Conservation (phyloP, 2,797 vertebrate genomes). For the Mus spretus region DNA sequence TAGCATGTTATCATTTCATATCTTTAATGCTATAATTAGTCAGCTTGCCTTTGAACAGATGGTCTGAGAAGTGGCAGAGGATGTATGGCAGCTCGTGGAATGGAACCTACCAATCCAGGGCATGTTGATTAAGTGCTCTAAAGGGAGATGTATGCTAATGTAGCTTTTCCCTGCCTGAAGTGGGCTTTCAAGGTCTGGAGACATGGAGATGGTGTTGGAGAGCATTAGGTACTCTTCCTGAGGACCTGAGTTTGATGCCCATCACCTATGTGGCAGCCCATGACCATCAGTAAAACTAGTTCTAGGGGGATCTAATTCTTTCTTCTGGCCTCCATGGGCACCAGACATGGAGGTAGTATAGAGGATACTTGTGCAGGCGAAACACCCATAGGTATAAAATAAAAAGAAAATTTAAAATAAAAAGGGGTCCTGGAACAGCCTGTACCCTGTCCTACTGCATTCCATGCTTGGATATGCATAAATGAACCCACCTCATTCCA, state of each 20-base stretch:
- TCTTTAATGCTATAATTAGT: background rate
- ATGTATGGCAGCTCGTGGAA: background rate
- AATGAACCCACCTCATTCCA: background rate
- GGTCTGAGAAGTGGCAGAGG: background rate
- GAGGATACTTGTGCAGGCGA: background rate
- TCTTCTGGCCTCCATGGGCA: background rate
- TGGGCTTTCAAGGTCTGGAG: background rate
- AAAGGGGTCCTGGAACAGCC: background rate
- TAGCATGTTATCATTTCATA: background rate
- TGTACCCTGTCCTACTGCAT: background rate
- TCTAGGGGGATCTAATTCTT: background rate
- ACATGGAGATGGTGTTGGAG: background rate
- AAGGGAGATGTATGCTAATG: background rate
- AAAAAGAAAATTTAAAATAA: background rate
- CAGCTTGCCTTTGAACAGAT: background rate
- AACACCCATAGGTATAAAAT: background rate
- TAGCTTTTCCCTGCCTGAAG: background rate
- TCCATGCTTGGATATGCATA: background rate
- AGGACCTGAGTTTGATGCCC: background rate
- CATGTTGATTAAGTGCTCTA: background rate
- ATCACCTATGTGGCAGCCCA: background rate
- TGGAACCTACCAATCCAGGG: background rate
- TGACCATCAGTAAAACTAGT: background rate
- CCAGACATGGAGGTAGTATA: background rate
- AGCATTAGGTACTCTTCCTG: background rate